Evolutionary conservation across 1,140 invertebrate species (phyloP), one percentile per base, ranked within the genome.

Genomic region (Lordiphosa collinella): DNA sequence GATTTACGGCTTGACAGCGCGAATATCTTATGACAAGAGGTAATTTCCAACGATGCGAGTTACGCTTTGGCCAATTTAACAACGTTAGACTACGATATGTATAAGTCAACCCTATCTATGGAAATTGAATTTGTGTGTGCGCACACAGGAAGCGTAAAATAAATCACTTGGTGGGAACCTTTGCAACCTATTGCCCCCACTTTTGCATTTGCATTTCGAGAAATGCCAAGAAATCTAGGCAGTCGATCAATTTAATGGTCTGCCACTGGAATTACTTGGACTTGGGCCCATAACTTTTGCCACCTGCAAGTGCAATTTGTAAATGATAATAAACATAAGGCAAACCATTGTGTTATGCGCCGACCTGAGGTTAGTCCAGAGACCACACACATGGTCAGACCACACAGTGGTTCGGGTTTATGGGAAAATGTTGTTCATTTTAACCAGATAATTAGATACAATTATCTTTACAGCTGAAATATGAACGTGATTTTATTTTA

Each of bases 191-290:
- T 48, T 12, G 31, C 16, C n/a, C 10, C 8, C 3, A 7, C 14
- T 9, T 12, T 4, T 29, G 47, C 34, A 25, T 25, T 25, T 25
- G 22, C 22, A 25, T 25, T 25, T 25, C 11, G 4, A 10, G 10
- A 37, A 37, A 31, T 40, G n/a, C 11, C 38, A 47, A 31, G 49
- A 64, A 79, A 79, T 79, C 75, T 73, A 73, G 49, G 61, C 54
- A 79, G 64, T 79, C 71, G 66, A 79, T 79, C 75, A 79, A 67
- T 70, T 62, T 62, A 79, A 79, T 79, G 65, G 74, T 52, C 48
- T 46, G 58, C 63, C 46, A 67, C 66, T 67, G 68, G 74, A 62
- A 73, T 73, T 79, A 79, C 59, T 61, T 63, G 29, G 51, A 54
- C 52, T 56, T 46, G 38, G 53, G 54, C 55, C 49, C 4, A 65